Evolutionary conservation across 1,140 invertebrate species (phyloP).

Genomic region (Phymastichus coffea): DNA sequence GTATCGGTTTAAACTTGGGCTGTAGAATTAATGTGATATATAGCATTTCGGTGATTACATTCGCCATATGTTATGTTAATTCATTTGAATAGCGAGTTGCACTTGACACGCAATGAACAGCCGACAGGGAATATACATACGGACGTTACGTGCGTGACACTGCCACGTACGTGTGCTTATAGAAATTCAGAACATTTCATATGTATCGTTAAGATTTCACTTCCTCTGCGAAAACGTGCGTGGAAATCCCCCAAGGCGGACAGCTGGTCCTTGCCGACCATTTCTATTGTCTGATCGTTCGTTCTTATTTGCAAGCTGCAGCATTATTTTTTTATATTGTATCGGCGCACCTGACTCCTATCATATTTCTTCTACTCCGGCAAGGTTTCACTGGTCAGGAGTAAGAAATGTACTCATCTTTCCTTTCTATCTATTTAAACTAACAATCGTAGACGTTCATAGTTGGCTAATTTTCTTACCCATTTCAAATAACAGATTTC

Average conservation of each 20-base stretch:
- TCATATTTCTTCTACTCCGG: no score
- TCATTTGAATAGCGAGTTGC: conserved; percentile 15
- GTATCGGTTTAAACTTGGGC: no score
- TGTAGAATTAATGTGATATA: no score
- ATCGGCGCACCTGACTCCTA: conserved; percentile 12
- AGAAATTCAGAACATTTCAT: conserved; percentile 2
- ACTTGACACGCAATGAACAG: conserved; percentile 16
- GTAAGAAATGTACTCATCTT: no score
- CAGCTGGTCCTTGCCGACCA: conserved; percentile 16
- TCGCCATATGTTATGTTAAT: conserved; percentile 17
- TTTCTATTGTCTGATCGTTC: no score
- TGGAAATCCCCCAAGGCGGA: neutral
- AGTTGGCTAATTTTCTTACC: no score
- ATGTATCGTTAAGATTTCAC: neutral
- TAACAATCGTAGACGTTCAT: no score
- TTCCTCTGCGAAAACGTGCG: neutral
- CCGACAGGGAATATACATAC: neutral
- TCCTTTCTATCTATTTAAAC: no score
- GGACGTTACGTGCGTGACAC: conserved; percentile 4
- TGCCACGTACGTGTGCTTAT: conserved; percentile 10
- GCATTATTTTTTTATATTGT: conserved; percentile 17
- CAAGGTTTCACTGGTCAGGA: no score
- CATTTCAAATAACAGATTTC: no score
- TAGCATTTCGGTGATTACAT: no score
- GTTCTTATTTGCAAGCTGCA: no score